A percentile compares a stretch with the other conserved stretches of the same genome.
Conservation (phyloP, 2,113 vertebrate genomes). For the Hippocampus comes region DNA sequence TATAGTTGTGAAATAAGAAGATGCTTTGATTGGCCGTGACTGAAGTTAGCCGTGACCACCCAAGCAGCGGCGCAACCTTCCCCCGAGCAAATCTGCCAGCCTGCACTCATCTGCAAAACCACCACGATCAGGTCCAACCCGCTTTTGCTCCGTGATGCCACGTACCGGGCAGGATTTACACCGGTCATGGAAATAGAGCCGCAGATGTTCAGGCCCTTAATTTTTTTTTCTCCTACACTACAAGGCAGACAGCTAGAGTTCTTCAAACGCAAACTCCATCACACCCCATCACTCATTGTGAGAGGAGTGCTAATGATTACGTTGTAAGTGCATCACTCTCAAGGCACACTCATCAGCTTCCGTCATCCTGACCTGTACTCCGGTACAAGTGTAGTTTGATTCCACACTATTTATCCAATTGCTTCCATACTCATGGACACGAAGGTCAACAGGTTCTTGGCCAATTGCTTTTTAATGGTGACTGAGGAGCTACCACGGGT, state of each 20-base stretch:
- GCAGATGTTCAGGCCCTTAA: slow-evolving; percentile 44
- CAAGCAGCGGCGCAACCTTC: too few species aligned
- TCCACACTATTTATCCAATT: background rate
- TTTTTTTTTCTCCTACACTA: slow-evolving; percentile 25
- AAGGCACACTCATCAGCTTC: slow-evolving; percentile 3
- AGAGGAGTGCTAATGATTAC: slow-evolving; percentile 52
- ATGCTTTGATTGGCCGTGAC: too few species aligned
- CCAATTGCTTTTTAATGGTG: background rate
- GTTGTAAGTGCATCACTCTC: slow-evolving; percentile 37
- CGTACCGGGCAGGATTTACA: too few species aligned
- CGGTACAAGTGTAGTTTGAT: background rate
- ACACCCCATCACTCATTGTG: slow-evolving; percentile 35
- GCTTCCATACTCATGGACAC: background rate
- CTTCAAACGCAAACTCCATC: slow-evolving; percentile 55
- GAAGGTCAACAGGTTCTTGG: background rate
- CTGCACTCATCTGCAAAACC: too few species aligned
- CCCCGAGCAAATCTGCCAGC: too few species aligned
- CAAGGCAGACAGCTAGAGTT: slow-evolving; percentile 34
- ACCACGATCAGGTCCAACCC: too few species aligned
- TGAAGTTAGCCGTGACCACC: too few species aligned
- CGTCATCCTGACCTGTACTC: slow-evolving; percentile 13
- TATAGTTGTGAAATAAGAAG: too few species aligned
- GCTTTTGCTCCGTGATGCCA: too few species aligned
- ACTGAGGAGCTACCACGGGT: background rate
- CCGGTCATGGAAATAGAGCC: too few species aligned